These are phyloP conservation scores for Stylophora pistillata DNA, from an alignment of 64 coral and sea anemone genomes.

Conservation along the genomic window DNA sequence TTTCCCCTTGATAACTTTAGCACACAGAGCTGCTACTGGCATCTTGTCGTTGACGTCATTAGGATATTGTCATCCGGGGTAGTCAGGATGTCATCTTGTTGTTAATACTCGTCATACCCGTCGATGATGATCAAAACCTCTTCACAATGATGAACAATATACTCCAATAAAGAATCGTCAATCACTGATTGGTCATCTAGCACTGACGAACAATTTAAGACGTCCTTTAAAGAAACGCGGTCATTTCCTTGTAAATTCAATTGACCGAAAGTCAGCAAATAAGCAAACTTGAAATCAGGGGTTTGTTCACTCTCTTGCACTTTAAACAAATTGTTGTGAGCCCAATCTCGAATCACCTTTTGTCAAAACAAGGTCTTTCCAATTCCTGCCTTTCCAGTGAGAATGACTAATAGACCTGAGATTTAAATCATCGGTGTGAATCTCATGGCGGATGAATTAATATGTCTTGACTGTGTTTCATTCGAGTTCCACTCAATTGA, in stretches of 20 bases:
- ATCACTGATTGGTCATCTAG: conserved; percentile 9
- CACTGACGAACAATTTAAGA: conserved; percentile 5
- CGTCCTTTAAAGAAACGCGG: not conserved
- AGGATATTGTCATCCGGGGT: not conserved
- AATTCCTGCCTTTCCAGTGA: conserved; percentile 54
- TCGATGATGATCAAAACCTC: conserved; percentile 46
- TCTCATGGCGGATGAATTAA: not conserved
- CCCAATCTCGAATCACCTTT: conserved; percentile 36
- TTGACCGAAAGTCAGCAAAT: conserved; percentile 20
- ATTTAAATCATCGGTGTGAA: not conserved
- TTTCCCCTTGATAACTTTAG: conserved; percentile 7
- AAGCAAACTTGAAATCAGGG: conserved; percentile 37
- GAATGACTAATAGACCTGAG: conserved; percentile 21
- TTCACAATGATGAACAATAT: not conserved
- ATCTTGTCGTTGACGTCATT: conserved; percentile 10
- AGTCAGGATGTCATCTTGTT: not conserved
- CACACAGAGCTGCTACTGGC: not conserved
- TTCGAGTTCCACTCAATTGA: not conserved
- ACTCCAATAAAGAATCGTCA: not conserved
- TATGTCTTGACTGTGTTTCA: conserved; percentile 2
- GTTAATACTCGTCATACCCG: conserved; percentile 36
- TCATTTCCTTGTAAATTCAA: conserved; percentile 6
- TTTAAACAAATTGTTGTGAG: conserved; percentile 26
- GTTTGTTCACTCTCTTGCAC: not conserved
- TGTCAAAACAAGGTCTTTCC: conserved; percentile 46